A percentile compares a stretch with the other conserved stretches of the same genome.
Evolutionary conservation across 2,113 vertebrate species (phyloP).

Genomic region (Apteryx mantelli): DNA sequence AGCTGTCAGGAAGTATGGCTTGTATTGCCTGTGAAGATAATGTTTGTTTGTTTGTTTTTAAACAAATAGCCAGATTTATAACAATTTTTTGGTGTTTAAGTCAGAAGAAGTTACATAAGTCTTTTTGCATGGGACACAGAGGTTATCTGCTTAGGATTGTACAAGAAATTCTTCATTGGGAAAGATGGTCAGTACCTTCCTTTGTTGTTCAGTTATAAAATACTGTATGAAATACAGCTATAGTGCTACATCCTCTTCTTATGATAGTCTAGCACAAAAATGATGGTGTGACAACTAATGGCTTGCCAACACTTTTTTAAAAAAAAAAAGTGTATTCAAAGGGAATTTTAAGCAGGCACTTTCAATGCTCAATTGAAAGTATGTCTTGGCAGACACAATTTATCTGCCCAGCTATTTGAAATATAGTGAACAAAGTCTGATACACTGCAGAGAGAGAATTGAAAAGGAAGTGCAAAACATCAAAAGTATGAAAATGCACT

Average conservation of each 20-base stretch:
- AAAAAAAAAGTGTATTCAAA: not conserved
- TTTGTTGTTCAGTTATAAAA: constrained; percentile 21
- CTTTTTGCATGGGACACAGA: not conserved
- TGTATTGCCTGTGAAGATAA: not conserved
- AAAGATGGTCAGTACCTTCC: constrained; percentile 5
- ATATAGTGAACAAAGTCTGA: constrained; percentile 49
- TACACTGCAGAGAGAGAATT: constrained; percentile 25
- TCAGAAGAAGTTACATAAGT: not conserved
- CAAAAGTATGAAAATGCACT: not conserved
- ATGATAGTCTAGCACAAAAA: constrained; percentile 60
- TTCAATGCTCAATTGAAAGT: constrained; percentile 42
- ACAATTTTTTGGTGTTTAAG: not conserved
- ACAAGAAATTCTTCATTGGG: not conserved
- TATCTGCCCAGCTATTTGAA: constrained; percentile 49
- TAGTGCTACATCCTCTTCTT: not conserved
- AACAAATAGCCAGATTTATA: not conserved
- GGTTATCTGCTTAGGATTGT: not conserved
- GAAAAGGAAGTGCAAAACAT: constrained; percentile 33
- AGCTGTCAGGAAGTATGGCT: not conserved
- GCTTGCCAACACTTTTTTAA: constrained; percentile 62
- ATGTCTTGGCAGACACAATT: constrained; percentile 59
- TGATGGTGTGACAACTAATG: constrained; percentile 67
- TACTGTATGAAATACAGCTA: constrained; percentile 32
- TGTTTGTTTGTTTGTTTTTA: not conserved
- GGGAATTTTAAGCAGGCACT: constrained; percentile 71